Conservation (phyloP, 2,888 invertebrate genomes). For the Drosophila antonietae region DNA sequence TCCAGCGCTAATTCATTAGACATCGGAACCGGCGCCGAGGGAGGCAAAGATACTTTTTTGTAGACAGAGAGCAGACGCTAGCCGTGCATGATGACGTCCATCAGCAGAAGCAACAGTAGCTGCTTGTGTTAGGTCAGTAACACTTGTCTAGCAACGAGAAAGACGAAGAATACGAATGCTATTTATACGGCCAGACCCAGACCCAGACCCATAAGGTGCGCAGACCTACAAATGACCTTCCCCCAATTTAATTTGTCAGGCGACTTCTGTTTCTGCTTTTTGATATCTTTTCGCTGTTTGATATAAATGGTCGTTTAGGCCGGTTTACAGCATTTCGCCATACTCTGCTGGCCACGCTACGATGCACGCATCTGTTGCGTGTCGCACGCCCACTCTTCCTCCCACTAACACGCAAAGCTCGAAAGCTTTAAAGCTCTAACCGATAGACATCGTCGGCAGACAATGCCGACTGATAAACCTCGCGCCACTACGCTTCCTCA, state of each 20-base stretch:
- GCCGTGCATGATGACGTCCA: constrained; percentile 32
- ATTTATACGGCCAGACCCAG: constrained; percentile 52
- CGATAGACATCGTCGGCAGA: constrained; percentile 11
- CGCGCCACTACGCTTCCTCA: constrained; percentile 11
- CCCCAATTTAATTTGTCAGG: constrained; percentile 6
- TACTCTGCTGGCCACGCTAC: not conserved
- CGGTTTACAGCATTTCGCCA: constrained; percentile 1
- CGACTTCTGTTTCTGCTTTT: not conserved
- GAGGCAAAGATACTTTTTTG: constrained; percentile 8
- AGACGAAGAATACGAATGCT: constrained; percentile 42
- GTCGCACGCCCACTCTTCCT: constrained; percentile 39
- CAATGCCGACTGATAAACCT: constrained; percentile 25
- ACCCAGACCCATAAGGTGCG: constrained; percentile 35
- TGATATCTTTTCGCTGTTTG: constrained; percentile 10
- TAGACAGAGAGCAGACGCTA: constrained; percentile 45
- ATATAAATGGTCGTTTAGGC: constrained; percentile 3
- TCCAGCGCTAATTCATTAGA: constrained; percentile 40
- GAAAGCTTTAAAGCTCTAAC: constrained; percentile 19
- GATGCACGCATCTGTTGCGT: constrained; percentile 58
- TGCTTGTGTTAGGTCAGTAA: constrained; percentile 64
- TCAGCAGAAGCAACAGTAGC: constrained; percentile 26
- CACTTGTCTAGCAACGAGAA: constrained; percentile 28
- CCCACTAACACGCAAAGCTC: constrained; percentile 33
- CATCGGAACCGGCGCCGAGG: constrained; percentile 2
- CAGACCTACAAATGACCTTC: constrained; percentile 75